Conservation (phyloP, 1,140 invertebrate species). For the Drosophila pseudoobscura region DNA sequence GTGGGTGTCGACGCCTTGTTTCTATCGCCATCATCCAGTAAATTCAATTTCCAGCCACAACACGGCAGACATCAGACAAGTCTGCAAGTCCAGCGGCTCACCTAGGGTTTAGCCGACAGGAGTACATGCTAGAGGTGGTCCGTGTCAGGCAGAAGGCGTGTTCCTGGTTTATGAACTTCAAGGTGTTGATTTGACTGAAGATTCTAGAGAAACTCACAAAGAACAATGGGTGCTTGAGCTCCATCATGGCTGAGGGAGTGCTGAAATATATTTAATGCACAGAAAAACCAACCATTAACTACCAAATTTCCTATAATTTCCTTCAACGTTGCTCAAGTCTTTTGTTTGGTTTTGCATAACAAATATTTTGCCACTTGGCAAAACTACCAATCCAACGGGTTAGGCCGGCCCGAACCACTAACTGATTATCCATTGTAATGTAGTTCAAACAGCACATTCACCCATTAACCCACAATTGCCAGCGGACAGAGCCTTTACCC, state of each 20-base stretch:
- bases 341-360: conserved; percentile 40
- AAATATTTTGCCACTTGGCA: conserved; percentile 57
- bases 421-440: conserved; percentile 66
- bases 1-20: conserved; percentile 53
- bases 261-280: too few species aligned
- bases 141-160: conserved; percentile 2
- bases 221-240: conserved; percentile 16
- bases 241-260: background rate
- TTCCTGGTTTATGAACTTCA: conserved; percentile 5
- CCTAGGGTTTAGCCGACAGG: background rate
- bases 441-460: conserved; percentile 72
- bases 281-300: conserved; percentile 10
- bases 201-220: conserved; percentile 6
- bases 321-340: conserved; percentile 35
- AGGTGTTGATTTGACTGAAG: background rate
- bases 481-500: conserved; percentile 33
- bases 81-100: conserved; percentile 8
- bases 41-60: conserved; percentile 49
- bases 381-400: conserved; percentile 13
- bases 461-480: conserved; percentile 78
- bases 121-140: conserved; percentile 3
- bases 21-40: conserved; percentile 23
- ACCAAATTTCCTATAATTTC: conserved; percentile 45
- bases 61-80: too few species aligned
- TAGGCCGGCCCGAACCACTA: background rate